phyloP scores from a whole-genome alignment of 2,888 invertebrate species.

The Leptopilina drosophilae region DNA sequence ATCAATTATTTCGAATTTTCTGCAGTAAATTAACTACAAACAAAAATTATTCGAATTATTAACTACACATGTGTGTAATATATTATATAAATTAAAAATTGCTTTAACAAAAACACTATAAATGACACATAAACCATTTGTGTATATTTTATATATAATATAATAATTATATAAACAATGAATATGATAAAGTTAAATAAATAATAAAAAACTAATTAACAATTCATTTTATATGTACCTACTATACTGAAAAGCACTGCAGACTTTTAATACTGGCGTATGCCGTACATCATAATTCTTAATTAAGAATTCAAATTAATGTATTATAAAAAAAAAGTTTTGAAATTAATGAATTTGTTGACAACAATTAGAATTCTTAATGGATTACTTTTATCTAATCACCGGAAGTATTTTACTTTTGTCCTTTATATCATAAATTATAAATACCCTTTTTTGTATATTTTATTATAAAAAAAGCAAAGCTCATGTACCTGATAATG shows the following conservation, averaged over 20 bases:
- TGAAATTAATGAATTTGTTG: background rate
- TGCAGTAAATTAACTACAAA: too few relatives aligned
- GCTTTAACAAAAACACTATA: too few relatives aligned
- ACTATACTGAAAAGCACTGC: background rate
- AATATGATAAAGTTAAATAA: background rate
- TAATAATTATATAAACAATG: too few relatives aligned
- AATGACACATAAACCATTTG: too few relatives aligned
- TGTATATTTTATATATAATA: too few relatives aligned
- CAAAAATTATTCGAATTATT: too few relatives aligned
- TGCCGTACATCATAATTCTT: background rate
- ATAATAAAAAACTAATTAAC: background rate
- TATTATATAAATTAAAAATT: too few relatives aligned
- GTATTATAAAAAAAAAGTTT: background rate
- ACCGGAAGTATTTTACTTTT: background rate
- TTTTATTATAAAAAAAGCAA: background rate
- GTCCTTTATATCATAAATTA: background rate
- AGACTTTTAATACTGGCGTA: background rate
- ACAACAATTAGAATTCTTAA: slow-evolving; percentile 6
- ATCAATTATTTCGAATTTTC: background rate
- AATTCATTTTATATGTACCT: background rate
- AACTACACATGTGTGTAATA: too few relatives aligned
- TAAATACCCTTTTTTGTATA: background rate
- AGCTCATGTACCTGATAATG: background rate
- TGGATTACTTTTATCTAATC: background rate
- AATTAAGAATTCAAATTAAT: background rate